Base-by-base conservation (phyloP, 2,888 invertebrate genomes). In the Linnaemya tessellans region DNA sequence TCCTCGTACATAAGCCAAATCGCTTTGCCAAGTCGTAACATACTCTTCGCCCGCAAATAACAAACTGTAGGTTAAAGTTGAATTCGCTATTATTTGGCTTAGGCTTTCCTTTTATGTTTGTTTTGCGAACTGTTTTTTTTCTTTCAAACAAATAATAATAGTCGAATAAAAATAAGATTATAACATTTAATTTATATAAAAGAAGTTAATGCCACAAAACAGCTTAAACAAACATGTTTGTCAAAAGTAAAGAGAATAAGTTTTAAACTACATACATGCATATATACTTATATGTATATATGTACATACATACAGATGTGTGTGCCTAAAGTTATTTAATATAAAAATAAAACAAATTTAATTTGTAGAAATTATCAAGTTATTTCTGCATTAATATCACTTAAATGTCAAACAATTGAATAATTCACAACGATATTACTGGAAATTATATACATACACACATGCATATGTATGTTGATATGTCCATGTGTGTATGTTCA, bases 21-120 rank as follows among this genome's bases (percentile, higher is more conserved):
- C 13, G 43, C 43, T 38, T 38, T 9, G 38, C 38, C 38, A 41
- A 41, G 11, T 41, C 11, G 5, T 13, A 41, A 41, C 5, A 13
- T 11, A 41, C 41, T 41, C 13, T 38, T 38, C 7, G 38, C 38
- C 38, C 38, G 10, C 38, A 38, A 60, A 35, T 18, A 30, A 46
- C 5, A 43, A 54, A 56, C 43, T 43, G 41, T 20, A 54, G 75
- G 41, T 75, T 56, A 65, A 65, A 75, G 74, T 75, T 75, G 41
- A 64, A 64, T 41, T 64, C 41, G 54, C 64, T 15, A 54, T 54
- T n/a, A 49, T 5, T 30, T 51, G 15, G 30, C n/a, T 35, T 20
- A 13, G 15, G 20, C 18, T 13, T 18, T 49, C 18, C 9, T 18
- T 18, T 11, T 22, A n/a, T 4, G 67, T 20, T 67, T 35, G 46